phyloP scores from a whole-genome alignment of 92 coral and sea anemone genomes.

The Palythoa grandis region DNA sequence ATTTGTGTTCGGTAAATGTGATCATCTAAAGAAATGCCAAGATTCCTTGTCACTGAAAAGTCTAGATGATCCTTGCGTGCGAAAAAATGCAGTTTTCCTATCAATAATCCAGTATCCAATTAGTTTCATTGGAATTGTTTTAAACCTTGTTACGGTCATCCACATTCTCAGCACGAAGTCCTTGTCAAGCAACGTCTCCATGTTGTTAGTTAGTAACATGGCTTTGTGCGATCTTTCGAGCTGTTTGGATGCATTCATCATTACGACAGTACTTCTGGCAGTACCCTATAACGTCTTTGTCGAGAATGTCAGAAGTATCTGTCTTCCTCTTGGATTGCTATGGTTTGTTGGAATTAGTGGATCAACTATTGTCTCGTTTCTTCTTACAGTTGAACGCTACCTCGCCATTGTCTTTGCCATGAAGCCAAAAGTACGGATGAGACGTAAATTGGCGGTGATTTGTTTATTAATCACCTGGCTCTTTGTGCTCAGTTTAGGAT shows the following conservation, averaged over 20 bases:
- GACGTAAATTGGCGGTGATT: conserved; percentile 29
- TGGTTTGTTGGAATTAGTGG: conserved; percentile 70
- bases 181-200: conserved; percentile 6
- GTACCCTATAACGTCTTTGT: conserved; percentile 46
- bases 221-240: conserved; percentile 30
- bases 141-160: conserved; percentile 1
- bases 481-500: conserved; percentile 54
- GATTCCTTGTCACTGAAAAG: neutral
- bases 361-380: conserved; percentile 58
- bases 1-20: conserved; percentile 19
- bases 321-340: conserved; percentile 69
- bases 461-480: conserved; percentile 50
- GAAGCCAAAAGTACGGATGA: conserved; percentile 62
- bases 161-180: conserved; percentile 16
- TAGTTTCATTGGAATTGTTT: neutral
- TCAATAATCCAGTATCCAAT: conserved; percentile 26
- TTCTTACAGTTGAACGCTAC: conserved; percentile 75
- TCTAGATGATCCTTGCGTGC: conserved; percentile 25
- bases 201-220: conserved; percentile 21
- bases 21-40: neutral
- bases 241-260: conserved; percentile 16
- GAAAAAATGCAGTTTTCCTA: neutral
- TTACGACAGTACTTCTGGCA: neutral
- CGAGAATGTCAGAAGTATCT: conserved; percentile 24
- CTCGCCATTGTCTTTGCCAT: conserved; percentile 71